These are phyloP conservation scores for Numida meleagris DNA, from an alignment of 2,113 vertebrate species.

Conservation along the genomic window DNA sequence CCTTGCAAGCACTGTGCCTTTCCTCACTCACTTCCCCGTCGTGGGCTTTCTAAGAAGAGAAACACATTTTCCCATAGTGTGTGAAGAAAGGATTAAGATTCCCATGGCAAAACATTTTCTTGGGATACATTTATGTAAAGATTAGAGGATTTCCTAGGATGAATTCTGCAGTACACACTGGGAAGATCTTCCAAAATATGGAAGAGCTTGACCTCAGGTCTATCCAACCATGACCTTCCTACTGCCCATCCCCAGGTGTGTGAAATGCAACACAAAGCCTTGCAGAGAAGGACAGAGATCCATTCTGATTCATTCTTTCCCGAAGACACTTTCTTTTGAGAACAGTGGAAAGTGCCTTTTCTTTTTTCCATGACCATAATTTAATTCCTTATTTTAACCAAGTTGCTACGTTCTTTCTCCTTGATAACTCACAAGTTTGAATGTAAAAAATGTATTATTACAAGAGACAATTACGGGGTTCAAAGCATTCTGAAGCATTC, in stretches of 20 bases:
- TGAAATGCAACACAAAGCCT: background rate
- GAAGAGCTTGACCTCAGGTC: background rate
- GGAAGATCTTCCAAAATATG: background rate
- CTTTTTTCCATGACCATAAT: slow-evolving; percentile 75
- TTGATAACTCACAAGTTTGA: slow-evolving; percentile 79
- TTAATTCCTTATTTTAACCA: slow-evolving; percentile 79
- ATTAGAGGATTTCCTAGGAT: background rate
- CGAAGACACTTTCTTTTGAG: slow-evolving; percentile 73
- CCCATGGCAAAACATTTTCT: background rate
- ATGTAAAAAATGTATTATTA: slow-evolving; percentile 83
- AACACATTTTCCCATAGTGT: background rate
- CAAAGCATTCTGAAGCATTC: slow-evolving; percentile 81
- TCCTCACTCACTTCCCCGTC: background rate
- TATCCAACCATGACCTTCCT: background rate
- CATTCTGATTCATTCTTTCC: slow-evolving; percentile 79
- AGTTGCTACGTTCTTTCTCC: slow-evolving; percentile 75
- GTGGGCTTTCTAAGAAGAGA: background rate
- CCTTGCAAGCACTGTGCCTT: background rate
- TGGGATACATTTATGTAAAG: background rate
- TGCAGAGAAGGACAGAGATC: slow-evolving; percentile 53
- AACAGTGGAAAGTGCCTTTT: slow-evolving; percentile 74
- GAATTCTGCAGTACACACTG: background rate
- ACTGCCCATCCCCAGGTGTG: background rate
- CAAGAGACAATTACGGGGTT: slow-evolving; percentile 82
- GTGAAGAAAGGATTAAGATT: background rate